These are phyloP conservation scores for Indri indri DNA, from an alignment of 2,113 vertebrate genomes.

Conservation along the genomic window DNA sequence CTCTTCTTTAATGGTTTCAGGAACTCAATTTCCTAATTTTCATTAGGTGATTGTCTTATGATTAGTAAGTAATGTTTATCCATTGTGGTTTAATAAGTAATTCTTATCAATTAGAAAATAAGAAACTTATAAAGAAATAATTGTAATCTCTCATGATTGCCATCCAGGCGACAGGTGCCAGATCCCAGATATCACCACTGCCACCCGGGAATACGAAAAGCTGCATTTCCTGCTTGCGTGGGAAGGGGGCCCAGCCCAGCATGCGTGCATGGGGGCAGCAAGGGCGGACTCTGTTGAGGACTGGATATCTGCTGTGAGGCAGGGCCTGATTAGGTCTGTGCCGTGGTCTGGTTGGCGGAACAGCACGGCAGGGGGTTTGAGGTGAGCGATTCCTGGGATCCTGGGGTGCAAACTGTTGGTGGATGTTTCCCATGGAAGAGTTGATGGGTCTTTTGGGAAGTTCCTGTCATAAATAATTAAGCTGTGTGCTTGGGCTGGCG, in stretches of 20 bases:
- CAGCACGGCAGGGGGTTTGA: neutral
- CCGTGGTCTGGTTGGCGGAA: fast-evolving
- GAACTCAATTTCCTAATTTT: neutral
- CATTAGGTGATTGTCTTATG: neutral
- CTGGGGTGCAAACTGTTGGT: neutral
- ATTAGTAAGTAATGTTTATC: neutral
- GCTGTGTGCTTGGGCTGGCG: neutral
- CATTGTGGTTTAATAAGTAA: neutral
- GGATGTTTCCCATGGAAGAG: neutral
- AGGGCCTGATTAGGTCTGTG: neutral
- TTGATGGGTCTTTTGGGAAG: neutral
- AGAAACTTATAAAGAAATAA: neutral
- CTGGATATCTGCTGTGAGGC: fast-evolving
- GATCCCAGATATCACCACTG: neutral
- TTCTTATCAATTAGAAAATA: neutral
- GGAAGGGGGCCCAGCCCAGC: neutral
- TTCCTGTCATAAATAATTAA: neutral
- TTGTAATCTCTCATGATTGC: neutral
- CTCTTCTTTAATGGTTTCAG: neutral
- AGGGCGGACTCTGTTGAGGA: fast-evolving
- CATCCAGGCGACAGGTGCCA: fast-evolving
- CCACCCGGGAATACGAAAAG: neutral
- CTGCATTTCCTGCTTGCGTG: neutral
- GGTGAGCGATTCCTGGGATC: neutral
- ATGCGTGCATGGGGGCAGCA: fast-evolving